Evolutionary conservation across 2,797 vertebrate genomes (phyloP).

Genomic region (Champsocephalus esox): DNA sequence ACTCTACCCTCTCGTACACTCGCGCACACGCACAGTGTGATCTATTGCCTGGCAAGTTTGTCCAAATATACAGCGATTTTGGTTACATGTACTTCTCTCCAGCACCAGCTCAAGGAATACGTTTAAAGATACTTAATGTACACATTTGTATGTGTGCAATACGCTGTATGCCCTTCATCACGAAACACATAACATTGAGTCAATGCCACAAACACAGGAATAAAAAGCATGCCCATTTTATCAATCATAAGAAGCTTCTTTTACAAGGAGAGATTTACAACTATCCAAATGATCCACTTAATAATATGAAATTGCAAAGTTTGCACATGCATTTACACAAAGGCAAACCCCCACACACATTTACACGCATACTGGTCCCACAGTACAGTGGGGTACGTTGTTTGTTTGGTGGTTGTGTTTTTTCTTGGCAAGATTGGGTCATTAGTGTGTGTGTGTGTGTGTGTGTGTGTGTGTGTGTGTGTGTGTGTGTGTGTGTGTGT

Average conservation of each 20-base stretch:
- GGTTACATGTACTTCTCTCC: slow-evolving; percentile 53
- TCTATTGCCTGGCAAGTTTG: slow-evolving; percentile 68
- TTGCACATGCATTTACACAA: slow-evolving; percentile 46
- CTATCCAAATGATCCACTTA: slow-evolving; percentile 22
- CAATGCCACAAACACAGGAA: slow-evolving; percentile 3
- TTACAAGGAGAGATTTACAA: slow-evolving; percentile 14
- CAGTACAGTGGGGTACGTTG: slow-evolving; percentile 71
- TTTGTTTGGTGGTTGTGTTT: slow-evolving; percentile 77
- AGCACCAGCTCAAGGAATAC: slow-evolving; percentile 50
- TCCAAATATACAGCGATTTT: slow-evolving; percentile 70
- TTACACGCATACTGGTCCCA: slow-evolving; percentile 43
- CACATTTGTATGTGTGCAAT: neutral
- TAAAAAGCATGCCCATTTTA: slow-evolving; percentile 15
- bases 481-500: slow-evolving; percentile 7
- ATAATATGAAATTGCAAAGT: slow-evolving; percentile 38
- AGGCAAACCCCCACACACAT: slow-evolving; percentile 22
- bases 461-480: slow-evolving; percentile 16
- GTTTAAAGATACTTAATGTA: slow-evolving; percentile 20
- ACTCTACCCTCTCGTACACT: slow-evolving; percentile 55
- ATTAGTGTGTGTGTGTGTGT: slow-evolving; percentile 61
- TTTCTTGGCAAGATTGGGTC: slow-evolving; percentile 76
- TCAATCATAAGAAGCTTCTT: slow-evolving; percentile 26
- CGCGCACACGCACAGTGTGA: slow-evolving; percentile 50
- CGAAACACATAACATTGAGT: slow-evolving; percentile 3
- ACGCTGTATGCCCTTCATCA: neutral